Conservation (phyloP, 1,140 invertebrate species). For the Philotrypesis tridentata region DNA sequence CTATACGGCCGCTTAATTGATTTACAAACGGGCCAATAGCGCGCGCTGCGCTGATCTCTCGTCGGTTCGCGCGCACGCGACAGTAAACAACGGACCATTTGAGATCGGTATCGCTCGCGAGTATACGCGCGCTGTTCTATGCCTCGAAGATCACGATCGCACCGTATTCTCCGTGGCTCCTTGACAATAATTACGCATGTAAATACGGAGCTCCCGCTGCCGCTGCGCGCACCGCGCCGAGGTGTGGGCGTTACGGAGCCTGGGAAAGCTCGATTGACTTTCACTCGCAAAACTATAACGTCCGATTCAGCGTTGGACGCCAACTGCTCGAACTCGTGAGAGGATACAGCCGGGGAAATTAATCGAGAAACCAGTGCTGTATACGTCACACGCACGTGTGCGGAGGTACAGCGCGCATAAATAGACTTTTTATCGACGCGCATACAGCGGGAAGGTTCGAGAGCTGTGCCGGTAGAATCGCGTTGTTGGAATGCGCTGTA, state of each 20-base stretch:
- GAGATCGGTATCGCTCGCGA: constrained; percentile 27
- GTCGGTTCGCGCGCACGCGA: constrained; percentile 38
- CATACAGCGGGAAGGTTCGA: background rate
- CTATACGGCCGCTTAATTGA: constrained; percentile 59
- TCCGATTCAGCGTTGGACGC: too few species aligned
- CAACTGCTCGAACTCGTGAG: background rate
- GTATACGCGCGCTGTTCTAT: background rate
- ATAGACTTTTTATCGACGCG: background rate
- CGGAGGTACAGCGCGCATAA: too few species aligned
- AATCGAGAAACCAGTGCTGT: too few species aligned
- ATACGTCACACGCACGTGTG: too few species aligned
- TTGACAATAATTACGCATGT: background rate
- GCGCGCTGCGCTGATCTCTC: constrained; percentile 37
- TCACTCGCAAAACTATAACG: constrained; percentile 8
- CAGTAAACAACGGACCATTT: constrained; percentile 30
- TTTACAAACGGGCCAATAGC: constrained; percentile 59
- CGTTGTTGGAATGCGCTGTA: background rate
- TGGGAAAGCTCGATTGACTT: constrained; percentile 6
- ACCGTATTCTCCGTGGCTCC: background rate
- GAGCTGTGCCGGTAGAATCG: background rate
- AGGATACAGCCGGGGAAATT: too few species aligned
- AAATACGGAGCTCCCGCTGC: background rate
- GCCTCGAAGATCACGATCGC: constrained; percentile 30
- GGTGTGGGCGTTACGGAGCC: background rate
- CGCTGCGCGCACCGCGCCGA: background rate